Percentiles rank a stretch among this genome's conserved stretches.
phyloP scores from a whole-genome alignment of 2,888 invertebrate species.

The Stegophylla sp. region DNA sequence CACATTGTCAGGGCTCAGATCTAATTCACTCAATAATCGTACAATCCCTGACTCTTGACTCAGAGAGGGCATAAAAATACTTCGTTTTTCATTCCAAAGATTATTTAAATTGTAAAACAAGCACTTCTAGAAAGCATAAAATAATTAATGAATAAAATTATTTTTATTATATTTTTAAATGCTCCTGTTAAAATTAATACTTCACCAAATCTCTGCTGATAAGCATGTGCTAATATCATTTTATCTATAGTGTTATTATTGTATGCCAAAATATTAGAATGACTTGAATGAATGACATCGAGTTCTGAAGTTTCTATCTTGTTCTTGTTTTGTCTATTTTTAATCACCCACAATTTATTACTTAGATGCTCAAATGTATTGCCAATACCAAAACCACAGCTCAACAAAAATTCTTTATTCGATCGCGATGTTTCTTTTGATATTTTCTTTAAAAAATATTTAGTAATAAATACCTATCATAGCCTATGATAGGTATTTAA shows the following conservation, averaged over 20 bases:
- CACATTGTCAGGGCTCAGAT: constrained; percentile 11
- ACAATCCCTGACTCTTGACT: constrained; percentile 19
- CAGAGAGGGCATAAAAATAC: neutral
- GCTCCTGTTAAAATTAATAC: constrained; percentile 1
- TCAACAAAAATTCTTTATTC: neutral
- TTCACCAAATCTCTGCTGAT: constrained; percentile 41
- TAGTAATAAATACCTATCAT: too few relatives aligned
- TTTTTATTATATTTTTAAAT: neutral
- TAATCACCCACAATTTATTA: neutral
- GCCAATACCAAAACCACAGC: neutral
- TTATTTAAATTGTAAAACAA: constrained; percentile 15
- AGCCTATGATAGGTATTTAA: too few relatives aligned
- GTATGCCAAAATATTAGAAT: constrained; percentile 25
- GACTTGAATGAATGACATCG: neutral
- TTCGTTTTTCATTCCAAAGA: constrained; percentile 42
- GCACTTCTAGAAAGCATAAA: constrained; percentile 5
- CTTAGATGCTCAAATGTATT: constrained; percentile 1
- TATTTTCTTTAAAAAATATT: constrained; percentile 29
- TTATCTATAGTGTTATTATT: constrained; percentile 50
- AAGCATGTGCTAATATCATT: constrained; percentile 46
- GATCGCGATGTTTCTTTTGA: neutral
- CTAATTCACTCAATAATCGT: constrained; percentile 21
- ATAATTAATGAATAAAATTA: too few relatives aligned
- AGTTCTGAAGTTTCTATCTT: neutral
- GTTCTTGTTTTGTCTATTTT: neutral